A percentile compares a stretch with the other conserved stretches of the same genome.
Evolutionary conservation across 2,113 vertebrate genomes (phyloP).

Genomic region (Carlito syrichta): DNA sequence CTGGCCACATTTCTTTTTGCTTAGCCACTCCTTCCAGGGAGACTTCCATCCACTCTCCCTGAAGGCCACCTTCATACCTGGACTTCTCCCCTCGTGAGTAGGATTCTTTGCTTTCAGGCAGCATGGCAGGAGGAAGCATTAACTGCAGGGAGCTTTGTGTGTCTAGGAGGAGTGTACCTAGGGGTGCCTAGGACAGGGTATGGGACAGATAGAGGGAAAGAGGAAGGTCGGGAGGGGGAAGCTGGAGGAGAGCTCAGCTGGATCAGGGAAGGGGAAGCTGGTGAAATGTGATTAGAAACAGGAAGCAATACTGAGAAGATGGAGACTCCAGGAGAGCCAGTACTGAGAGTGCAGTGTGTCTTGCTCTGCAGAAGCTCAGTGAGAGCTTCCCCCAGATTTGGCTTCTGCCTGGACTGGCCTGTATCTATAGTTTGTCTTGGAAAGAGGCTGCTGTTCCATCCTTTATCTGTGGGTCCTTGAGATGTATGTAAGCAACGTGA

Average conservation of each 20-base stretch:
- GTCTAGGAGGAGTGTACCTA: neutral
- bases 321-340: neutral
- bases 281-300: neutral
- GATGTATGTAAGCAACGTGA: neutral
- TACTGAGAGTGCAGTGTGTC: neutral
- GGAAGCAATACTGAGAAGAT: neutral
- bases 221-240: neutral
- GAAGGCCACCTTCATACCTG: neutral
- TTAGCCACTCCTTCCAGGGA: neutral
- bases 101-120: neutral
- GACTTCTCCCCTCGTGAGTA: neutral
- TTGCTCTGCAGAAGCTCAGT: neutral
- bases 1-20: neutral
- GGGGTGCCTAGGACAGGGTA: no score
- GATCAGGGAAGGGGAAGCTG: neutral
- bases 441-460: neutral
- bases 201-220: neutral
- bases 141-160: neutral
- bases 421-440: neutral
- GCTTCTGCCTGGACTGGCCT: neutral
- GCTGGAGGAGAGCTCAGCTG: neutral
- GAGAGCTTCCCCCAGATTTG: neutral
- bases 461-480: neutral
- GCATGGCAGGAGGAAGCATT: neutral
- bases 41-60: neutral